Conservation (phyloP, 2,113 vertebrate genomes). For the Hymenochirus boettgeri region DNA sequence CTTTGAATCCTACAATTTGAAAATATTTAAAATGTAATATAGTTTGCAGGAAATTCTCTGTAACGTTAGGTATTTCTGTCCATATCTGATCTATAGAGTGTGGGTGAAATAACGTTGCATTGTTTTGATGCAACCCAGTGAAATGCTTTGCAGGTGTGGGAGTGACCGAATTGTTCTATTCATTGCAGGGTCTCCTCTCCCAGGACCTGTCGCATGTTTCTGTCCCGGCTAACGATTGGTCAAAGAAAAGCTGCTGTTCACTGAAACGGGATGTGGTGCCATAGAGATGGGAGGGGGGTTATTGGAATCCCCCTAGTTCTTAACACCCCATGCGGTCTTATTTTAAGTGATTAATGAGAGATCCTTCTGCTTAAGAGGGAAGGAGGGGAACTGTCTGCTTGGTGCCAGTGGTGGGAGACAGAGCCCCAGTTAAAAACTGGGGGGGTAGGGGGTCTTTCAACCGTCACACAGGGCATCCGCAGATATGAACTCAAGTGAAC, state of each 20-base stretch:
- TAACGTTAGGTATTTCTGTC: no score
- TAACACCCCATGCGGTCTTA: not conserved
- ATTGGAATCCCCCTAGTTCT: slow-evolving; percentile 28
- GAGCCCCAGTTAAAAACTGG: not conserved
- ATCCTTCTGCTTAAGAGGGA: slow-evolving; percentile 14
- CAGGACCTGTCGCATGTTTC: slow-evolving; percentile 23
- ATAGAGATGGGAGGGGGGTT: slow-evolving; percentile 31
- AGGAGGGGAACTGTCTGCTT: slow-evolving; percentile 7
- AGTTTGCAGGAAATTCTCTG: no score
- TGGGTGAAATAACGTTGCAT: not conserved
- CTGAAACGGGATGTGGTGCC: slow-evolving; percentile 29
- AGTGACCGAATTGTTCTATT: not conserved
- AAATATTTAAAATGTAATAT: no score
- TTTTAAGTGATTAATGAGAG: slow-evolving; percentile 41
- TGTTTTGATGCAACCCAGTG: not conserved
- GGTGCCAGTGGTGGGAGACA: not conserved
- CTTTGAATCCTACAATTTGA: no score
- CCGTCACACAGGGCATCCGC: slow-evolving; percentile 13
- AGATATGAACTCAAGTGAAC: slow-evolving; percentile 37
- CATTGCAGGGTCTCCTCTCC: slow-evolving; percentile 1
- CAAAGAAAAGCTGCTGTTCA: slow-evolving; percentile 35
- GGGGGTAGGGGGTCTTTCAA: not conserved
- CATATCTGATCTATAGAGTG: no score
- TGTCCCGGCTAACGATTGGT: slow-evolving; percentile 31
- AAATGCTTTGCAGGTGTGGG: slow-evolving; percentile 33